These are phyloP conservation scores for Ectobius pallidus DNA, from an alignment of 2,888 invertebrate genomes.

Conservation along the genomic window DNA sequence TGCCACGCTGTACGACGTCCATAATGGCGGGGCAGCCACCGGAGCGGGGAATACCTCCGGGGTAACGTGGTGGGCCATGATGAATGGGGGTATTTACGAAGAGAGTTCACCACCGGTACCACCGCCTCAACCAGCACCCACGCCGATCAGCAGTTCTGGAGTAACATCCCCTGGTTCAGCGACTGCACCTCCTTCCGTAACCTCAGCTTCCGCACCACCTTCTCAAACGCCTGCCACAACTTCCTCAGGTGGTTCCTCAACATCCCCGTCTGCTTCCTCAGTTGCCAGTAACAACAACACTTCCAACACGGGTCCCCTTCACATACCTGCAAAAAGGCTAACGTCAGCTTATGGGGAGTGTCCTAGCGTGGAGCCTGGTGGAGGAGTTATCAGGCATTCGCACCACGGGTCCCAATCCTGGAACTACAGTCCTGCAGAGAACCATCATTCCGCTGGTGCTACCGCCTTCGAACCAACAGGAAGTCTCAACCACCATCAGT, in stretches of 20 bases:
- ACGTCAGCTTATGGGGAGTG: conserved; percentile 59
- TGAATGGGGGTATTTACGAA: conserved; percentile 82
- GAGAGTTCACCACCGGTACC: conserved; percentile 64
- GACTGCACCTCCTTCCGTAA: conserved; percentile 48
- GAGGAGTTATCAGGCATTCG: conserved; percentile 77
- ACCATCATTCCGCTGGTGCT: conserved; percentile 58
- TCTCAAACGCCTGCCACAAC: conserved; percentile 43
- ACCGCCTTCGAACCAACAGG: conserved; percentile 62
- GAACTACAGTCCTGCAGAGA: conserved; percentile 70
- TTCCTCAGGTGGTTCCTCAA: conserved; percentile 41
- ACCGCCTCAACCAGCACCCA: conserved; percentile 43
- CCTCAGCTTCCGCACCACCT: conserved; percentile 43
- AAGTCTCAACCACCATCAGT: conserved; percentile 65
- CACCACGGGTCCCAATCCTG: conserved; percentile 65
- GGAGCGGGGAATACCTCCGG: conserved; percentile 83
- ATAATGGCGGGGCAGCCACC: conserved; percentile 56
- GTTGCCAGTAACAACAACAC: conserved; percentile 62
- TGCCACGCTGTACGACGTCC: conserved; percentile 40
- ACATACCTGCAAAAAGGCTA: conserved; percentile 86
- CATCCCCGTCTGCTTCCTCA: conserved; percentile 37
- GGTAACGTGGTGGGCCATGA: conserved; percentile 85
- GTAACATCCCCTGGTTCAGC: conserved; percentile 45
- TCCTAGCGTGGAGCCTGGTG: conserved; percentile 59
- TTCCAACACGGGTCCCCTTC: conserved; percentile 74
- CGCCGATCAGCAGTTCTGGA: conserved; percentile 43